A percentile compares a stretch with the other conserved stretches of the same genome.
Conservation (phyloP, 2,797 vertebrate genomes). For the Pseudochirops corinnae region DNA sequence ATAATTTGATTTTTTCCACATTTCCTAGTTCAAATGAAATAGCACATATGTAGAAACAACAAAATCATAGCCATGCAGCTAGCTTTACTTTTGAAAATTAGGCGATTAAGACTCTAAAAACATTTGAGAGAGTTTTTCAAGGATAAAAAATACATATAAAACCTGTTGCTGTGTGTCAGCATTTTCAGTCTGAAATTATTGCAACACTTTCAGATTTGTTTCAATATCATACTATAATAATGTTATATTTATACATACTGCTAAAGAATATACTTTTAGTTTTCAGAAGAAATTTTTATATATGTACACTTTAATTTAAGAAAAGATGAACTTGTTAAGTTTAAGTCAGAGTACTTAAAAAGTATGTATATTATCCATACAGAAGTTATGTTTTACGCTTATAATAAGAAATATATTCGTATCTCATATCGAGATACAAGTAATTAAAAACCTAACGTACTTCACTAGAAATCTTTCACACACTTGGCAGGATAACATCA, state of each 20-base stretch:
- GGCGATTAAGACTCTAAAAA: constrained; percentile 79
- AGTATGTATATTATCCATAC: constrained; percentile 90
- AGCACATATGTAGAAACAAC: constrained; percentile 80
- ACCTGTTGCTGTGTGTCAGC: constrained; percentile 84
- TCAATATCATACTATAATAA: constrained; percentile 87
- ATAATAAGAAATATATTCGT: constrained; percentile 85
- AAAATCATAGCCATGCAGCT: constrained; percentile 78
- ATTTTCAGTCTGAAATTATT: constrained; percentile 87
- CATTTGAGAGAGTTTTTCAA: constrained; percentile 79
- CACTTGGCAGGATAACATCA: constrained; percentile 77
- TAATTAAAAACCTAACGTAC: constrained; percentile 77
- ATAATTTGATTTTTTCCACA: constrained; percentile 76
- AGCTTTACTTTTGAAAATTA: constrained; percentile 77
- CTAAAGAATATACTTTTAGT: constrained; percentile 90
- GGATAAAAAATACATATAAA: constrained; percentile 79
- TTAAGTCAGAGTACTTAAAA: constrained; percentile 88
- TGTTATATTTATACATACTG: constrained; percentile 94
- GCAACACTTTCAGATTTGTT: constrained; percentile 93
- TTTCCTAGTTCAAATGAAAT: constrained; percentile 80
- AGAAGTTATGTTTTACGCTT: constrained; percentile 86
- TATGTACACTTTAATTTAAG: constrained; percentile 90
- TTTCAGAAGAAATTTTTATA: constrained; percentile 89
- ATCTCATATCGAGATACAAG: constrained; percentile 87
- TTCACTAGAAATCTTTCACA: constrained; percentile 71
- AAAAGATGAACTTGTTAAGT: constrained; percentile 84